These are phyloP conservation scores for Hemicrepidius hirtus DNA, from an alignment of 2,888 invertebrate species.

Conservation along the genomic window DNA sequence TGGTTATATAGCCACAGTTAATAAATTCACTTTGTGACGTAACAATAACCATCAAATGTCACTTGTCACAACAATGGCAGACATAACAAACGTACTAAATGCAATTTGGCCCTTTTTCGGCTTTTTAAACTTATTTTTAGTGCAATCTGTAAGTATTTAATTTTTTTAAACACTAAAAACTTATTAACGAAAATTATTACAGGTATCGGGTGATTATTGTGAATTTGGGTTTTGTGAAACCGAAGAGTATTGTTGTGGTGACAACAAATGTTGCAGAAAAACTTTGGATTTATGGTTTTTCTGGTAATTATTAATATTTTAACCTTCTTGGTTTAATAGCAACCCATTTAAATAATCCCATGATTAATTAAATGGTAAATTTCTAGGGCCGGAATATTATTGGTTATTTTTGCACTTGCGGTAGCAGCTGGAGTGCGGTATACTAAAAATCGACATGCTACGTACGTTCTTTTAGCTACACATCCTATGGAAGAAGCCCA, in stretches of 20 bases:
- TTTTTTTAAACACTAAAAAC: background rate
- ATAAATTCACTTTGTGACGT: too few relatives aligned
- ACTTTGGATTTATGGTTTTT: constrained; percentile 65
- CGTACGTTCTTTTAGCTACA: constrained; percentile 47
- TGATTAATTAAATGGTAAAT: background rate
- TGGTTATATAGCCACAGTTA: too few relatives aligned
- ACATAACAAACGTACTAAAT: constrained; percentile 43
- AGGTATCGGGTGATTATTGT: constrained; percentile 61
- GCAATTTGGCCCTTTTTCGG: constrained; percentile 42
- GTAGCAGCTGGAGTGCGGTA: constrained; percentile 58
- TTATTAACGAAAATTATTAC: background rate
- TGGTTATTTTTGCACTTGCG: constrained; percentile 61
- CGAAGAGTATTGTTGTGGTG: constrained; percentile 67
- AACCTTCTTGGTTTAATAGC: background rate
- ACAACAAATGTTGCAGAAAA: constrained; percentile 67
- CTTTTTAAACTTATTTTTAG: constrained; percentile 27
- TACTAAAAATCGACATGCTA: constrained; percentile 49
- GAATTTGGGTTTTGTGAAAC: constrained; percentile 66
- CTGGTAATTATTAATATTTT: constrained; percentile 61
- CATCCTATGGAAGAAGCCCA: constrained; percentile 42
- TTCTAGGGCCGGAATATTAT: constrained; percentile 63
- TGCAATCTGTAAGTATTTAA: constrained; percentile 28
- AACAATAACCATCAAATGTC: background rate
- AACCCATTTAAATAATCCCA: background rate
- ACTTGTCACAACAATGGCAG: constrained; percentile 35